These are phyloP conservation scores for Nudaria mundana DNA, from an alignment of 2,888 invertebrate genomes.

Conservation along the genomic window DNA sequence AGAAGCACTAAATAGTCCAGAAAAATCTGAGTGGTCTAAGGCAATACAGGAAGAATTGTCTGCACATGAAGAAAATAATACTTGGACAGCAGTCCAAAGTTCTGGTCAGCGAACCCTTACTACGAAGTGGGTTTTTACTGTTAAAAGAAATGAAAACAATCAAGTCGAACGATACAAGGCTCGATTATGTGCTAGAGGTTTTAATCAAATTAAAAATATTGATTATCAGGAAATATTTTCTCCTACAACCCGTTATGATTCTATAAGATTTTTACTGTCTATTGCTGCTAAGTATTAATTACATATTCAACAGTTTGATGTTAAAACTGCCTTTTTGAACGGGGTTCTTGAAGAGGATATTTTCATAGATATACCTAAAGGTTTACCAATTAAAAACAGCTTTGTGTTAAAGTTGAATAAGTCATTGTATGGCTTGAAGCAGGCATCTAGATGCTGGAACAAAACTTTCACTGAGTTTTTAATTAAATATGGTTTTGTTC, in stretches of 20 bases:
- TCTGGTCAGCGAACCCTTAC: slow-evolving; percentile 4
- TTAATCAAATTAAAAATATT: slow-evolving; percentile 9
- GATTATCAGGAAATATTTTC: slow-evolving; percentile 16
- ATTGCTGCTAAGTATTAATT: slow-evolving; percentile 5
- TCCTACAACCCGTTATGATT: slow-evolving; percentile 11
- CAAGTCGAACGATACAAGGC: slow-evolving; percentile 9
- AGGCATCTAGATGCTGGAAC: slow-evolving; percentile 31
- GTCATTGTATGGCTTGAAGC: slow-evolving; percentile 33
- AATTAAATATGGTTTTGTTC: slow-evolving; percentile 22
- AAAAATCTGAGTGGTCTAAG: slow-evolving; percentile 4
- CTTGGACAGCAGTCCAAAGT: slow-evolving; percentile 9
- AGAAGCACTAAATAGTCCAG: slow-evolving; percentile 7
- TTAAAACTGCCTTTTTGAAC: slow-evolving; percentile 4
- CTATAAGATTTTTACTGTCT: slow-evolving; percentile 7
- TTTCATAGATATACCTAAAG: slow-evolving; percentile 3
- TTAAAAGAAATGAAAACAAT: slow-evolving; percentile 10
- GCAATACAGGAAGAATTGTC: slow-evolving; percentile 12
- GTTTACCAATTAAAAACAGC: not conserved
- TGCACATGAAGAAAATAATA: slow-evolving; percentile 16
- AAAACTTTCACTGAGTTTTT: slow-evolving; percentile 24
- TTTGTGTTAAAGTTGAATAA: slow-evolving; percentile 22
- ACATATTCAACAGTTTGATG: not conserved
- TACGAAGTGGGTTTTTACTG: slow-evolving; percentile 14
- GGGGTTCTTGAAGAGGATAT: slow-evolving; percentile 2
- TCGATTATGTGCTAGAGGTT: slow-evolving; percentile 15